phyloP scores from a whole-genome alignment of 1,140 invertebrate genomes.

The Hirudo medicinalis region DNA sequence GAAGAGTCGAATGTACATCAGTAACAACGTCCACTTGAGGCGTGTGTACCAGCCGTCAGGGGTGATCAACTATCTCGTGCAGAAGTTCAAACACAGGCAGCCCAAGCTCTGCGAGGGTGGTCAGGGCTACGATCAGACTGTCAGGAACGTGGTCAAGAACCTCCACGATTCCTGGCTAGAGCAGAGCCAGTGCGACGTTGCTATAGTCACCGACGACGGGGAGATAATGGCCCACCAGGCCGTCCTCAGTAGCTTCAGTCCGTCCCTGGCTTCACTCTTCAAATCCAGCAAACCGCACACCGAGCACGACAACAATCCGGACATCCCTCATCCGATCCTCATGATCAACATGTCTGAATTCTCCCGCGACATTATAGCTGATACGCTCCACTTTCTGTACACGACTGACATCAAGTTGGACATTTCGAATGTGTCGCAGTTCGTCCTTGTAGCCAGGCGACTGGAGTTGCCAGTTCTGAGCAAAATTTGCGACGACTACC shows the following conservation, averaged over 20 bases:
- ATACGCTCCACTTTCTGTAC: slow-evolving; percentile 22
- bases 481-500: slow-evolving; percentile 15
- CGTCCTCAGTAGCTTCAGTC: slow-evolving; percentile 21
- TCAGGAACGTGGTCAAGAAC: slow-evolving; percentile 17
- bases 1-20: no score
- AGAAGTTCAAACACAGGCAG: not conserved
- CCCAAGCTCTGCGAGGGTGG: not conserved
- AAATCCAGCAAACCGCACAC: slow-evolving; percentile 6
- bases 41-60: no score
- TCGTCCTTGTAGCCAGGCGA: slow-evolving; percentile 14
- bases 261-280: slow-evolving; percentile 16
- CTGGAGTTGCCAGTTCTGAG: slow-evolving; percentile 16
- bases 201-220: slow-evolving; percentile 17
- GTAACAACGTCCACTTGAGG: no score
- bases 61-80: not conserved
- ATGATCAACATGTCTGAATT: slow-evolving; percentile 22
- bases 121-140: not conserved
- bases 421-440: slow-evolving; percentile 16
- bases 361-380: slow-evolving; percentile 15
- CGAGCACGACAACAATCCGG: not conserved
- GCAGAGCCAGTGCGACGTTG: slow-evolving; percentile 23
- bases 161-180: slow-evolving; percentile 20
- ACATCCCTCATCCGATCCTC: no score
- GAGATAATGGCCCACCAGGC: slow-evolving; percentile 23
- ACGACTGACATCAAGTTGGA: slow-evolving; percentile 24